Conservation (phyloP, 2,888 invertebrate genomes). For the Buathra laborator region DNA sequence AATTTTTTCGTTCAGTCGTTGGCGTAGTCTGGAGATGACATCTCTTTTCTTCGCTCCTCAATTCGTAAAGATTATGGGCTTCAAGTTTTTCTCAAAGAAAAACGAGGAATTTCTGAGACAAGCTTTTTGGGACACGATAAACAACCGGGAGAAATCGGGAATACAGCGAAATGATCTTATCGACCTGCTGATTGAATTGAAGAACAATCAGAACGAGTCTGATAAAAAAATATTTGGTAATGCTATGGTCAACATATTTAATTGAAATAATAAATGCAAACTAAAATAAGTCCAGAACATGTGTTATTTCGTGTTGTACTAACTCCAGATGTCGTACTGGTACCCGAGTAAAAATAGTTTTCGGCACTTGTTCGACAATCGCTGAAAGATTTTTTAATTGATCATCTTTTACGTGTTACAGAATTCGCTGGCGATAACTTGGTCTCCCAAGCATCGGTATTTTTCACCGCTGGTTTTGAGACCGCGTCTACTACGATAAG, state of each 20-base stretch:
- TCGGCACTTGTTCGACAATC: neutral
- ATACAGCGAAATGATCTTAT: slow-evolving; percentile 84
- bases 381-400: neutral
- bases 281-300: too few species aligned
- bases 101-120: slow-evolving; percentile 82
- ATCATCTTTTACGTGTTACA: slow-evolving; percentile 69
- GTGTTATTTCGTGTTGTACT: too few species aligned
- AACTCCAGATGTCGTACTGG: neutral
- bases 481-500: slow-evolving; percentile 76
- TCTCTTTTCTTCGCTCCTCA: slow-evolving; percentile 85
- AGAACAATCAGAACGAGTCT: slow-evolving; percentile 72
- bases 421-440: slow-evolving; percentile 79
- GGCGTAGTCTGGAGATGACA: slow-evolving; percentile 82
- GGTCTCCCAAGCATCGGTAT: slow-evolving; percentile 77
- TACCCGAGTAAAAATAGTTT: neutral
- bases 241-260: neutral
- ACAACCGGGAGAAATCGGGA: slow-evolving; percentile 83
- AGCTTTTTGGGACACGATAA: slow-evolving; percentile 84
- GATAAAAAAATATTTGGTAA: slow-evolving; percentile 66
- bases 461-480: slow-evolving; percentile 80
- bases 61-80: slow-evolving; percentile 79
- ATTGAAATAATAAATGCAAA: neutral
- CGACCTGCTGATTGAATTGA: slow-evolving; percentile 85
- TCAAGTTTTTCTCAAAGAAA: slow-evolving; percentile 83
- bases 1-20: slow-evolving; percentile 82